Percentiles rank a stretch among this genome's conserved stretches.
phyloP scores from a whole-genome alignment of 1,140 invertebrate species.

The Habropoda laboriosa region DNA sequence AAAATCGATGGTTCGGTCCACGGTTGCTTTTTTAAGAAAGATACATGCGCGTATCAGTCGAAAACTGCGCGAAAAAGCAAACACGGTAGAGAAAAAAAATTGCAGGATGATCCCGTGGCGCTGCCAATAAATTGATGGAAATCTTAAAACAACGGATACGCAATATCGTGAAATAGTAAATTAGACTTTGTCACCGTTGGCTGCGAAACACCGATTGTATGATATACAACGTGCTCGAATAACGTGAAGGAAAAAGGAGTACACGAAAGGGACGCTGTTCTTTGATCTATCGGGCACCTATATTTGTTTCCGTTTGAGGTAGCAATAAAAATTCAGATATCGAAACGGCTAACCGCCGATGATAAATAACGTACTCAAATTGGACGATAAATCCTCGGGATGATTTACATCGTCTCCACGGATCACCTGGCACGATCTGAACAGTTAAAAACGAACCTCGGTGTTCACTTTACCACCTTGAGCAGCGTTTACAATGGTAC shows the following conservation, averaged over 20 bases:
- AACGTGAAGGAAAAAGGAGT: neutral
- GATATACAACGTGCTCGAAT: slow-evolving; percentile 21
- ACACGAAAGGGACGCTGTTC: neutral
- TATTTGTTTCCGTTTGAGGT: slow-evolving; percentile 30
- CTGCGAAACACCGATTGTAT: neutral
- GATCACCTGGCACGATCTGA: neutral
- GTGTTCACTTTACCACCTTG: neutral
- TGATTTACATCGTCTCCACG: slow-evolving; percentile 18
- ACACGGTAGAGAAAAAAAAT: neutral
- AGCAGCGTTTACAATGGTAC: neutral
- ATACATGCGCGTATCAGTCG: neutral
- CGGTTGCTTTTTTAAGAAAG: too few species aligned
- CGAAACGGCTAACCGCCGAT: slow-evolving; percentile 14
- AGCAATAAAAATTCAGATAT: slow-evolving; percentile 41
- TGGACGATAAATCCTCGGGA: slow-evolving; percentile 30
- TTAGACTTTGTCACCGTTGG: slow-evolving; percentile 12
- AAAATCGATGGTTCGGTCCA: too few species aligned
- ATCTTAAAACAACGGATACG: slow-evolving; percentile 20
- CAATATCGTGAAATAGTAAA: slow-evolving; percentile 40
- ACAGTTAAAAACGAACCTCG: neutral
- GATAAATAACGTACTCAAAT: slow-evolving; percentile 33
- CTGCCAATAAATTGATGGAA: slow-evolving; percentile 8
- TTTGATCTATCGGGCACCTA: slow-evolving; percentile 26
- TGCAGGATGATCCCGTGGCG: too few species aligned
- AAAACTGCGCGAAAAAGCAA: neutral